Evolutionary conservation across 2,888 invertebrate species (phyloP).

Genomic region (Aradus depressus): DNA sequence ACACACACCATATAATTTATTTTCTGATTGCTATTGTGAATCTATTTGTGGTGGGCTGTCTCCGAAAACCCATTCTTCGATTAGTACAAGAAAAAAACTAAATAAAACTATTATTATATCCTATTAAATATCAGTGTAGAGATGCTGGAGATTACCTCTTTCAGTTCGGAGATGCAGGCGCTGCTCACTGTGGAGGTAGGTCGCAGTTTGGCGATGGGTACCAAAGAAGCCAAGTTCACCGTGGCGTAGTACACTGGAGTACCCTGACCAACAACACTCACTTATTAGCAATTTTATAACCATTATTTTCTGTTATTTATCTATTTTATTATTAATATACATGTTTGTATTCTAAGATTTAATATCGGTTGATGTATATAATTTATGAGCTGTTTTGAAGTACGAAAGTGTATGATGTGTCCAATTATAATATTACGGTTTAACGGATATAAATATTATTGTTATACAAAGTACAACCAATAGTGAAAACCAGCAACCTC

Average conservation of each 20-base stretch:
- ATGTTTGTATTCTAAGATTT: too few species aligned
- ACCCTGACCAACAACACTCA: constrained; percentile 26
- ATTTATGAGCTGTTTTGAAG: too few species aligned
- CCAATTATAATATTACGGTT: too few species aligned
- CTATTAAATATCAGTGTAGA: background rate
- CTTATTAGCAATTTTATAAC: too few species aligned
- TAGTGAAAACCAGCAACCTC: too few species aligned
- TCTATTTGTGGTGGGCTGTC: background rate
- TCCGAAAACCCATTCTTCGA: background rate
- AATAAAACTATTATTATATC: background rate
- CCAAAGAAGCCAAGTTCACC: constrained; percentile 29
- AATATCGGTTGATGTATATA: too few species aligned
- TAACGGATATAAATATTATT: too few species aligned
- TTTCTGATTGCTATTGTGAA: background rate
- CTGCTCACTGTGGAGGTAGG: constrained; percentile 27
- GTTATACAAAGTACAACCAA: too few species aligned
- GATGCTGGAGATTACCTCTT: constrained; percentile 16
- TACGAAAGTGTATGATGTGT: too few species aligned
- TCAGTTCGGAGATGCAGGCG: constrained; percentile 29
- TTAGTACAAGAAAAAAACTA: background rate
- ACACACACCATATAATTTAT: background rate
- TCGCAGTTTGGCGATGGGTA: constrained; percentile 27
- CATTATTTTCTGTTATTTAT: too few species aligned
- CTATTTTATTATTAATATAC: too few species aligned
- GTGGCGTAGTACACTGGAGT: constrained; percentile 28